Evolutionary conservation across 2,113 vertebrate species (phyloP).

Genomic region (Poeciliopsis occidentalis): DNA sequence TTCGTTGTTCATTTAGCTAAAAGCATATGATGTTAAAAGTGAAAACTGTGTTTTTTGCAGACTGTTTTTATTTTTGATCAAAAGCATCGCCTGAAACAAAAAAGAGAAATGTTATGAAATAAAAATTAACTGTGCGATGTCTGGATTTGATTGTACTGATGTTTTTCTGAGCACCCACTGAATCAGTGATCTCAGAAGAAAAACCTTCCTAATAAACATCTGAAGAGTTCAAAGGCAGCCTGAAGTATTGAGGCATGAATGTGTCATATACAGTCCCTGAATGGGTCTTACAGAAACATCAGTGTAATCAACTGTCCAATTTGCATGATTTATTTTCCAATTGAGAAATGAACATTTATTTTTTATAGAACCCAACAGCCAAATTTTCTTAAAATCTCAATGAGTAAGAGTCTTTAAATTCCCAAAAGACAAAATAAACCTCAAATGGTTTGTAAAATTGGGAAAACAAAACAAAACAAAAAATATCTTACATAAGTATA

Average conservation of each 20-base stretch:
- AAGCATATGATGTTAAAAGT: slow-evolving; percentile 28
- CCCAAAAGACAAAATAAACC: background rate
- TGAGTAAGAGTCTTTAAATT: too few relatives aligned
- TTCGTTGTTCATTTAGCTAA: slow-evolving; percentile 9
- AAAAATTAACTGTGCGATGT: slow-evolving; percentile 5
- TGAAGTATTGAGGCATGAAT: slow-evolving; percentile 1
- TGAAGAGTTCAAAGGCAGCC: background rate
- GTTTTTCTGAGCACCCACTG: background rate
- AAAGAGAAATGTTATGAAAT: slow-evolving; percentile 28
- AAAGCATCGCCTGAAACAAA: slow-evolving; percentile 42
- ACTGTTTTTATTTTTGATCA: slow-evolving; percentile 43
- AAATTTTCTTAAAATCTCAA: too few relatives aligned
- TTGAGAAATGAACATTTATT: too few relatives aligned
- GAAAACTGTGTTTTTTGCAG: slow-evolving; percentile 5
- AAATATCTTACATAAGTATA: background rate
- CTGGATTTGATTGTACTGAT: slow-evolving; percentile 1
- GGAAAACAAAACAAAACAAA: background rate
- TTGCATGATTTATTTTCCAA: background rate
- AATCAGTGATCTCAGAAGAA: slow-evolving; percentile 13
- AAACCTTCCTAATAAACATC: background rate
- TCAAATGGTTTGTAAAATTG: background rate
- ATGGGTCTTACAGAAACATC: background rate
- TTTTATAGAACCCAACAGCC: too few relatives aligned
- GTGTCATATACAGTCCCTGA: background rate
- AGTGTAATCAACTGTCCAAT: background rate